Conservation (phyloP, 2,797 vertebrate species). For the Cyprinodon diabolis region DNA sequence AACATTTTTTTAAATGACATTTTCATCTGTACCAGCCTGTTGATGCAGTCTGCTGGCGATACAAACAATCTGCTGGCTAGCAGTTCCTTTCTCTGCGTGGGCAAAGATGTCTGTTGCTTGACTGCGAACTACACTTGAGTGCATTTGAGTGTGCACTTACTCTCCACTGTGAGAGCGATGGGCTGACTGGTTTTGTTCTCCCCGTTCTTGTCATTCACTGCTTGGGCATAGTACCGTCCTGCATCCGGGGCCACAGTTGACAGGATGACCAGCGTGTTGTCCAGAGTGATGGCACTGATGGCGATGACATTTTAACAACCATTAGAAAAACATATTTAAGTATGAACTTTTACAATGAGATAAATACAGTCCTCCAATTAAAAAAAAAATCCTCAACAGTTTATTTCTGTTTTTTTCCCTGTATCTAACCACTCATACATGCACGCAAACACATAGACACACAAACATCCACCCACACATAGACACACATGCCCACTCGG, state of each 20-base stretch:
- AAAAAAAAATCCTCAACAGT: constrained; percentile 30
- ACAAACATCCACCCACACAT: background rate
- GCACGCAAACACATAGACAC: constrained; percentile 23
- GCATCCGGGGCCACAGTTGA: constrained; percentile 94
- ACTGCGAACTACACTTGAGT: constrained; percentile 8
- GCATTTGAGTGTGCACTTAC: constrained; percentile 79
- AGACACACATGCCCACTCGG: constrained; percentile 34
- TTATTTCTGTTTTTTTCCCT: constrained; percentile 15
- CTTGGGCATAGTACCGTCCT: constrained; percentile 95
- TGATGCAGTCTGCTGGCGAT: constrained; percentile 26
- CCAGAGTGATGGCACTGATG: constrained; percentile 93
- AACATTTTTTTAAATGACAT: constrained; percentile 13
- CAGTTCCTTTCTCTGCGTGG: constrained; percentile 9
- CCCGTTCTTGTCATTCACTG: constrained; percentile 97
- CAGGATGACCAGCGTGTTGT: constrained; percentile 96
- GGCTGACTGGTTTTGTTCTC: constrained; percentile 99
- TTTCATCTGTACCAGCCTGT: constrained; percentile 33
- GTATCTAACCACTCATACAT: constrained; percentile 3
- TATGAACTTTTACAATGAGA: background rate
- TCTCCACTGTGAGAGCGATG: constrained; percentile 89
- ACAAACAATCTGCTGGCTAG: constrained; percentile 31
- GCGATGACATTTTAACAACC: constrained; percentile 1
- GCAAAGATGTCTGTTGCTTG: constrained; percentile 12
- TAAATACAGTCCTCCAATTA: constrained; percentile 29
- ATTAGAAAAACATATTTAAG: constrained; percentile 1